Base-by-base conservation (phyloP, 2,797 vertebrate species). In the Miichthys miiuy region DNA sequence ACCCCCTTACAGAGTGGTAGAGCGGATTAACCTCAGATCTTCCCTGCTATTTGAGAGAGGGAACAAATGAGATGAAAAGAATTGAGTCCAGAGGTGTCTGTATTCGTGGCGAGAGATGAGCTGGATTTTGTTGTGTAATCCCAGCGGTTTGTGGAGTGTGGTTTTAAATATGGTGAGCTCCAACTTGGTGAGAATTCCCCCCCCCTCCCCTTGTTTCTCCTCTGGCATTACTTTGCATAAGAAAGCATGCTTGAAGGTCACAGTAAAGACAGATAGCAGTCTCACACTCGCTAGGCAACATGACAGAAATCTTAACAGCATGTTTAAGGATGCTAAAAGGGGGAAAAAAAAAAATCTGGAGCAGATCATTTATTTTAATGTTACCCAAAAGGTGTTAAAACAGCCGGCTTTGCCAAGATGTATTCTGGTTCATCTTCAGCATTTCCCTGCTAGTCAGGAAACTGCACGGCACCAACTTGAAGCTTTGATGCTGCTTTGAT, bases 21-120 rank as follows among this genome's bases (percentile, higher is more conserved):
- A 64, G 75, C 77, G 76, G 88, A 89, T 92, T 91, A 92, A 81
- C 81, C 88, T 83, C 71, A 55, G 67, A 80, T 86, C 85, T 67
- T 67, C 50, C 4, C 55, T 54, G 54, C 67, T 60, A 83, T 82
- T 81, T 46, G 12, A 80, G 58, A 81, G 23, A 34, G 55, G 55
- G 75, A 69, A 82, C 84, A 87, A 85, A 79, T 63, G 75, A 71
- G 55, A 57, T 69, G 73, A 56, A 27, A 41, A 21, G 73, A 72
- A 64, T 38, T 5, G 58, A 79, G 70, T 86, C 65, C 75, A 51
- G 72, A 13, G 64, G 58, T 68, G 75, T 75, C 61, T 69, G 58
- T 55, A 47, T 84, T 72, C 81, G 66, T 72, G 55, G 56, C 63
- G 30, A 2, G 52, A 73, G 72, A 61, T 13, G 47, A 83, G 61